Percentiles rank a stretch among this genome's conserved stretches.
Evolutionary conservation across 2,113 vertebrate species (phyloP).

Genomic region (Synodontis membranacea): DNA sequence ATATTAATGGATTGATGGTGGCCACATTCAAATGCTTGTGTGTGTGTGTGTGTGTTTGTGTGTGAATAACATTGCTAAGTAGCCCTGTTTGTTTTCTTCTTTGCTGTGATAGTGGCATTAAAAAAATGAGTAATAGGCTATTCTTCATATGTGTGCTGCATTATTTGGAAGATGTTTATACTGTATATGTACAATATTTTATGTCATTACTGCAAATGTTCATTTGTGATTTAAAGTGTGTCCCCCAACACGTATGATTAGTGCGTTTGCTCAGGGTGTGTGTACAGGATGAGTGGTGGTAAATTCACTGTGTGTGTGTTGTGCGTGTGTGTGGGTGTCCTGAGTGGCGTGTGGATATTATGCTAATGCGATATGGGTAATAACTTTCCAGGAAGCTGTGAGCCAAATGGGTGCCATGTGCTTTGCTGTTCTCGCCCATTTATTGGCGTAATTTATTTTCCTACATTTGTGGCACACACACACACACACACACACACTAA

Average conservation of each 20-base stretch:
- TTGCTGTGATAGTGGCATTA: neutral
- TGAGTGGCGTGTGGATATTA: conserved; percentile 17
- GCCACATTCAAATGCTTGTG: neutral
- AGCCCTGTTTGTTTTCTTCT: neutral
- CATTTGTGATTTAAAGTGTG: neutral
- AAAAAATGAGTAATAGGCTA: neutral
- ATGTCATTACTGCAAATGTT: neutral
- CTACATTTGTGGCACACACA: neutral
- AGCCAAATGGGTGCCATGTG: conserved; percentile 5
- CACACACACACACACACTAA: conserved; percentile 3
- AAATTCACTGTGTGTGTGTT: neutral
- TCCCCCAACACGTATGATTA: neutral
- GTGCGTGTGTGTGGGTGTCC: neutral
- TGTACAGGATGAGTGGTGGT: neutral
- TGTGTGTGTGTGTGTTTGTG: neutral
- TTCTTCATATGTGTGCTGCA: neutral
- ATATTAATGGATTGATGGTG: neutral
- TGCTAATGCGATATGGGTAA: conserved; percentile 31
- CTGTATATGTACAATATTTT: too few relatives aligned
- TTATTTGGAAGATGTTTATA: neutral
- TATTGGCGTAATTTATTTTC: conserved; percentile 34
- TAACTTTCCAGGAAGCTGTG: conserved; percentile 26
- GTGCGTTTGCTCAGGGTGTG: neutral
- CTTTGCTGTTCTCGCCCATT: conserved; percentile 9
- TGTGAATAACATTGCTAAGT: neutral